Percentiles rank a stretch among this genome's conserved stretches.
phyloP scores from a whole-genome alignment of 1,140 invertebrate species.

The Aradophagus sp. region DNA sequence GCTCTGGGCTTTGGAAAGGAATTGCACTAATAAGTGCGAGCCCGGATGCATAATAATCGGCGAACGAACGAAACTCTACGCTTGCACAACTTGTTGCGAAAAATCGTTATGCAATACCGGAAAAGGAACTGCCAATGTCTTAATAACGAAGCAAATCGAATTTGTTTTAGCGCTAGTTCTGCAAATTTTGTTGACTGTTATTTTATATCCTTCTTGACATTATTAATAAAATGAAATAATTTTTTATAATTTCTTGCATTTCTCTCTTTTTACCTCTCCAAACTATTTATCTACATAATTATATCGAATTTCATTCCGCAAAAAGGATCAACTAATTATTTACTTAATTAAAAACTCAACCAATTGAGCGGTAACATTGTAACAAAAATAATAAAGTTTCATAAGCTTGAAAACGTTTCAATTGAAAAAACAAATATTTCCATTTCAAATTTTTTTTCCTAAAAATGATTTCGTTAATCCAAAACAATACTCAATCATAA shows the following conservation, averaged over 20 bases:
- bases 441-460: too few relatives aligned
- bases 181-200: slow-evolving; percentile 67
- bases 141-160: slow-evolving; percentile 63
- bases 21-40: slow-evolving; percentile 87
- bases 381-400: too few relatives aligned
- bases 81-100: slow-evolving; percentile 87
- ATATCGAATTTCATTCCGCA: not conserved
- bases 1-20: slow-evolving; percentile 88
- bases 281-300: not conserved
- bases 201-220: slow-evolving; percentile 68
- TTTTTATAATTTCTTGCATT: not conserved
- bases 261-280: not conserved
- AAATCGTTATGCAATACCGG: slow-evolving; percentile 80
- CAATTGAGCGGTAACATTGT: too few relatives aligned
- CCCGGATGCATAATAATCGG: slow-evolving; percentile 90
- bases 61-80: slow-evolving; percentile 88
- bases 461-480: too few relatives aligned
- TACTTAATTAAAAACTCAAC: too few relatives aligned
- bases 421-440: too few relatives aligned
- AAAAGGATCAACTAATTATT: too few relatives aligned
- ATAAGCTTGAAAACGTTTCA: too few relatives aligned
- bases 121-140: slow-evolving; percentile 72
- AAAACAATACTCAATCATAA: too few relatives aligned
- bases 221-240: slow-evolving; percentile 19
- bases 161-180: slow-evolving; percentile 66